phyloP scores from a whole-genome alignment of 2,113 vertebrate genomes.

The Mungos mungo region DNA sequence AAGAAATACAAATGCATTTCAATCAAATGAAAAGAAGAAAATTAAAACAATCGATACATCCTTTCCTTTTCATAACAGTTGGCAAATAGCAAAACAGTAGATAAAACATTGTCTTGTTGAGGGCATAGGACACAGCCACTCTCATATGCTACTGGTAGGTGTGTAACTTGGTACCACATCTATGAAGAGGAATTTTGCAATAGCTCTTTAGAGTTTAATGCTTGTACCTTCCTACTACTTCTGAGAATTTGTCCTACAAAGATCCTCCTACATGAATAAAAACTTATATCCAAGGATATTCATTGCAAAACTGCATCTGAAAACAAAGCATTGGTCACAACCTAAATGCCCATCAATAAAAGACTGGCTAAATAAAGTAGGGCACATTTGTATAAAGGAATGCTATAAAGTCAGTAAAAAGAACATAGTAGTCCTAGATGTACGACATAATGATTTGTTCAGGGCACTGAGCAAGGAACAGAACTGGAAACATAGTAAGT shows the following conservation, averaged over 20 bases:
- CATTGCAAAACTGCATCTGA: neutral
- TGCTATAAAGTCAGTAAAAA: neutral
- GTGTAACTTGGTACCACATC: neutral
- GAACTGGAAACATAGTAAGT: neutral
- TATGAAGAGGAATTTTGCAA: neutral
- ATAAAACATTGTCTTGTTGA: neutral
- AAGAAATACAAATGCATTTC: neutral
- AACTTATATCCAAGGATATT: neutral
- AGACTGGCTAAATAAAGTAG: neutral
- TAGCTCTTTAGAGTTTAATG: neutral
- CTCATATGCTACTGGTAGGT: neutral
- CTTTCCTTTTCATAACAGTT: neutral
- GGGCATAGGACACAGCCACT: neutral
- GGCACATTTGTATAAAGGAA: neutral
- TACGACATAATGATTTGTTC: too few species aligned
- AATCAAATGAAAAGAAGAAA: neutral
- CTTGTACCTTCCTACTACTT: neutral
- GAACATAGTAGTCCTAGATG: neutral
- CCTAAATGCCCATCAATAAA: neutral
- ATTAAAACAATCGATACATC: neutral
- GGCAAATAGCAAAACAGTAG: neutral
- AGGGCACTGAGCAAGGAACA: neutral
- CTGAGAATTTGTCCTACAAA: neutral
- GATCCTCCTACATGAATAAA: neutral
- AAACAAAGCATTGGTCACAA: neutral